Evolutionary conservation across 1,140 invertebrate species (phyloP).

Genomic region (Ylistrum balloti): DNA sequence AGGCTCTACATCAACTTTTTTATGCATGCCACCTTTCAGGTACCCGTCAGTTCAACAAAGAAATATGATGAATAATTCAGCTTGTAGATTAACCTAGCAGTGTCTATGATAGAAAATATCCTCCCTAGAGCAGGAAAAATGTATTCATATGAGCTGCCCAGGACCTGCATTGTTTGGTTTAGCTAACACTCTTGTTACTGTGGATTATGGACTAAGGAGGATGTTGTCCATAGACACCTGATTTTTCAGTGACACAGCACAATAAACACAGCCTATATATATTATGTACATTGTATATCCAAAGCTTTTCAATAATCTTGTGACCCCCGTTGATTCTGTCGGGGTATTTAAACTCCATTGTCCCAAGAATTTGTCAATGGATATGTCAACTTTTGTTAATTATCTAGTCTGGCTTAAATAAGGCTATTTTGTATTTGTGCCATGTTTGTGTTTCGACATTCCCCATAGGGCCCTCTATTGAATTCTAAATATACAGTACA

Average conservation of each 20-base stretch:
- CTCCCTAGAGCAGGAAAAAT: background rate
- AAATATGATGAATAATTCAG: constrained; percentile 18
- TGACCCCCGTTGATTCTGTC: background rate
- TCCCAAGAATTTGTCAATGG: background rate
- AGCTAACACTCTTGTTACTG: constrained; percentile 21
- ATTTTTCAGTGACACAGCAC: background rate
- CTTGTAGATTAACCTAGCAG: background rate
- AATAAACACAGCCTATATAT: background rate
- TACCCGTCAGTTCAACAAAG: background rate
- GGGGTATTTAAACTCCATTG: background rate
- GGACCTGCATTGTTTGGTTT: background rate
- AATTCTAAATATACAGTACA: too few relatives aligned
- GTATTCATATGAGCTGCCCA: background rate
- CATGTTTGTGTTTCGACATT: background rate
- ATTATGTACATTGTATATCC: background rate
- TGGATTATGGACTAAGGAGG: background rate
- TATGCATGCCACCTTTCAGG: background rate
- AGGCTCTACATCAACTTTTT: background rate
- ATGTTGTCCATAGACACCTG: background rate
- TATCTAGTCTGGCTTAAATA: background rate
- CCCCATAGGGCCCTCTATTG: background rate
- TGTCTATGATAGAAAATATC: background rate
- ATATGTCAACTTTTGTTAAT: background rate
- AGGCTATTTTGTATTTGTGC: too few relatives aligned
- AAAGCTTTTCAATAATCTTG: background rate